Evolutionary conservation across 2,113 vertebrate species (phyloP), one percentile per base, ranked within the genome.

Genomic region (Emydura subglobosa): DNA sequence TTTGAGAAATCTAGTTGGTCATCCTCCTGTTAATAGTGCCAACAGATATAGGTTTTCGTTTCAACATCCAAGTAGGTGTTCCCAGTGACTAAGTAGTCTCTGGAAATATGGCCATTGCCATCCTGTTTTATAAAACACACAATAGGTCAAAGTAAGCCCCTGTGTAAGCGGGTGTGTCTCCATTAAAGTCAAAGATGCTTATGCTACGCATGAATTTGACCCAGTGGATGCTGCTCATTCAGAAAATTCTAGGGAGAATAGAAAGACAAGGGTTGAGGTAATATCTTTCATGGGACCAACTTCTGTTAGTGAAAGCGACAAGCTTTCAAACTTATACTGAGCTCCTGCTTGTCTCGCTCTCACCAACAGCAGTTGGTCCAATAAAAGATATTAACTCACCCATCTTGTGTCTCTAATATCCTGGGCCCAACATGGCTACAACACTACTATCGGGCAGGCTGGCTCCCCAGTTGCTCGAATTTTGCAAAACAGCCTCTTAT

Each of bases 401-500:
- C n/a, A 10, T 34, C 65, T 68, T 39, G 61, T 68, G 3, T 39
- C n/a, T n/a, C 65, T 68, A 68, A n/a, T 21, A 39, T 10, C 65
- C 34, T 39, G 19, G 19, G n/a, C 39, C 65, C n/a, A 5, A 72
- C 65, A 72, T 72, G 65, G 65, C n/a, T 39, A 72, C n/a, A 72
- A 72, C n/a, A 39, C 10, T n/a, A 72, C n/a, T 72, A 39, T 39
- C 22, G 65, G 65, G n/a, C 65, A 72, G n/a, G 21, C 59, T 88
- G 87, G 86, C 85, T 95, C 89, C 65, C 61, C 81, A 74, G 8
- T 83, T 83, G 31, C 87, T 93, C 85, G 96, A 93, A 96, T 91
- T 97, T 94, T 88, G 95, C 95, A 76, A 94, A 96, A 85, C 83
- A 31, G 27, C 92, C 97, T 89, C 88, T 96, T 90, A 91, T 92